Evolutionary conservation across 92 coral and sea anemone species (phyloP).

Genomic region (Palythoa caribaeorum): DNA sequence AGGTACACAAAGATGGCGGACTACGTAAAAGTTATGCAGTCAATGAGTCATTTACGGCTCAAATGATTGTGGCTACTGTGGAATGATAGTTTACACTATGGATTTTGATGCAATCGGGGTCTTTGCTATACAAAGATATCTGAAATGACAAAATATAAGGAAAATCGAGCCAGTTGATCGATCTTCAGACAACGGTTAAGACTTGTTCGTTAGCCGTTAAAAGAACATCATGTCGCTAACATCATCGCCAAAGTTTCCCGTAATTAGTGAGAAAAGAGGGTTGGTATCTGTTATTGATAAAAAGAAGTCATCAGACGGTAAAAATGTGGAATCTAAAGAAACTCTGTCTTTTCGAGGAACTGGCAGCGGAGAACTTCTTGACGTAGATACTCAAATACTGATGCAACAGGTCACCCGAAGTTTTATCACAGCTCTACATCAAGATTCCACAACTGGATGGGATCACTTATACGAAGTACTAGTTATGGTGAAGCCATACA

Average conservation of each 20-base stretch:
- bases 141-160: not conserved
- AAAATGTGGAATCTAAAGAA: constrained; percentile 43
- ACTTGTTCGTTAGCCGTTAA: not conserved
- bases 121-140: not conserved
- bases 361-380: constrained; percentile 58
- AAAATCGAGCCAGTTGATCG: not conserved
- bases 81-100: not conserved
- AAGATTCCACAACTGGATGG: constrained; percentile 77
- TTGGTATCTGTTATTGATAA: constrained; percentile 70
- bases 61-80: not conserved
- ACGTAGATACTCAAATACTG: constrained; percentile 67
- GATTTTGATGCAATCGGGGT: not conserved
- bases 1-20: constrained; percentile 81
- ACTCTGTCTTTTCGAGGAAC: constrained; percentile 39
- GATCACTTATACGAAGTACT: constrained; percentile 85
- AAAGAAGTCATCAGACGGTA: constrained; percentile 27
- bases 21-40: not conserved
- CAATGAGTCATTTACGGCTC: constrained; percentile 2
- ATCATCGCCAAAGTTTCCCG: constrained; percentile 81
- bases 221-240: constrained; percentile 60
- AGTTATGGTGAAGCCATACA: constrained; percentile 82
- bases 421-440: constrained; percentile 89
- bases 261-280: constrained; percentile 72
- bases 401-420: constrained; percentile 78
- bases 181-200: constrained; percentile 18